Evolutionary conservation across 2,113 vertebrate species (phyloP), one percentile per base, ranked within the genome.

Genomic region (Ploceus nigricollis): DNA sequence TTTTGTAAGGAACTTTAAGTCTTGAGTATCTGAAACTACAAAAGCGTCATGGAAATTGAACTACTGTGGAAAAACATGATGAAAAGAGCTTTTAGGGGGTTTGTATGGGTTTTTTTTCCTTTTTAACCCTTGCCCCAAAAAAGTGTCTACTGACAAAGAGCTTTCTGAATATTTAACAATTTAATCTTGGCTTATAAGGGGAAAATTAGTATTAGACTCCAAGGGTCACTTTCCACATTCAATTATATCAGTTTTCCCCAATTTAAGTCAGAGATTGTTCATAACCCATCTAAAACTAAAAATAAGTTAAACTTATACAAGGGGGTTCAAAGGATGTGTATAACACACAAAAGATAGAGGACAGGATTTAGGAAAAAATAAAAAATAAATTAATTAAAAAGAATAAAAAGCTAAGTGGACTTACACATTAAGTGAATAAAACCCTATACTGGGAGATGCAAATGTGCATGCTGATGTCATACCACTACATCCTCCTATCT

Each of bases 61-160:
- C 8, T 45, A 8, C 4, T 64, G 16, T 18, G 39, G 30, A 51
- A 81, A 58, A 84, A 80, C 44, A 1, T 3, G 0, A 14, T 19
- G 9, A 63, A 86, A 53, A 71, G 15, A 54, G 2, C 2, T 13
- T 58, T 53, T 54, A 3, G 24, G 4, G 13, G 6, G 3, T 19
- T 57, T 81, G 27, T 7, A 8, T 9, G 8, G 6, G 0, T 3
- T 48, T 37, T 69, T 12, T 33, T 30, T 7, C 4, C 4, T 7
- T 47, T 68, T 57, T 12, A 9, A 1, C 2, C 4, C 11, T 22
- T 25, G 3, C 33, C 24, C 9, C 47, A 0, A 2, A 12, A 71
- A 57, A 35, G 0, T 28, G 17, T 33, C 14, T 27, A 35, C 11
- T 75, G 12, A 22, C 63, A 71, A 53, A 48, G 4, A 66, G 3